A percentile compares a stretch with the other conserved stretches of the same genome.
Evolutionary conservation across 2,888 invertebrate genomes (phyloP).

Genomic region (Tuberolachnus salignus): DNA sequence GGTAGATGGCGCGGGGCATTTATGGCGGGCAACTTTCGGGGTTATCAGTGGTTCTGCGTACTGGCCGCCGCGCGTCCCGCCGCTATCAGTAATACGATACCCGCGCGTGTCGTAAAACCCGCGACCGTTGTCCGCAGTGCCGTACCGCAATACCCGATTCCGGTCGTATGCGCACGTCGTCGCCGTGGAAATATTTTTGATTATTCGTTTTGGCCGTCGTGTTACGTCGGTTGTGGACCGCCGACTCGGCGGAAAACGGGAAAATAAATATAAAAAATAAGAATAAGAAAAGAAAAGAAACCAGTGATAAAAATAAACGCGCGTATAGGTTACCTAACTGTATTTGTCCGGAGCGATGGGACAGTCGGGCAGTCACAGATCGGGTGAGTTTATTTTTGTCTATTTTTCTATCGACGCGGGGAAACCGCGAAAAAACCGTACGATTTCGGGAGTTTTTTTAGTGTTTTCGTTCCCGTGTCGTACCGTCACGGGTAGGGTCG

Average conservation of each 20-base stretch:
- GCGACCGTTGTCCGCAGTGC: neutral
- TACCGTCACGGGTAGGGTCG: neutral
- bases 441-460: no score
- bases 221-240: no score
- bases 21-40: neutral
- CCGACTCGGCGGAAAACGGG: no score
- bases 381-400: conserved; percentile 28
- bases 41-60: neutral
- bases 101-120: neutral
- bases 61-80: neutral
- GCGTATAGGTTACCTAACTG: no score
- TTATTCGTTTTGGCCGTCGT: no score
- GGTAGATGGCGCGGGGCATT: conserved; percentile 18
- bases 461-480: no score
- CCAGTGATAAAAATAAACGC: neutral
- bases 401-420: no score
- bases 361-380: conserved; percentile 26
- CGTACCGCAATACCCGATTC: neutral
- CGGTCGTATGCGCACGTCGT: neutral
- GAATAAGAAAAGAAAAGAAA: no score
- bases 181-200: neutral
- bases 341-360: conserved; percentile 25
- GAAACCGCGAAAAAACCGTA: neutral
- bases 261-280: no score
- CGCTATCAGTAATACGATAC: conserved; percentile 14